Base-by-base conservation (phyloP, 2,113 vertebrate genomes). In the Myiozetetes cayanensis region DNA sequence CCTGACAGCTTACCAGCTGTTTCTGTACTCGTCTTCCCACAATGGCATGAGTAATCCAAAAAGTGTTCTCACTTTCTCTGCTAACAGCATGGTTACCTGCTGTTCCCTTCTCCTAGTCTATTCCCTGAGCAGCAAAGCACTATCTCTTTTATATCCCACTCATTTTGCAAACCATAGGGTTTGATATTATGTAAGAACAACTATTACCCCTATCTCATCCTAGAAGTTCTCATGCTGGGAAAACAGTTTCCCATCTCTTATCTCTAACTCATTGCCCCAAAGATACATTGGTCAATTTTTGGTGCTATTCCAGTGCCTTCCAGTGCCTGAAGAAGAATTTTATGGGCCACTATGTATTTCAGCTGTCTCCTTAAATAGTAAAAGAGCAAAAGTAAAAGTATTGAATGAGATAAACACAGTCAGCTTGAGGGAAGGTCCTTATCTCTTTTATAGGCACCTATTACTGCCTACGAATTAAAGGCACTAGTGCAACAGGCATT, bases 1-100 rank as follows among this genome's bases (percentile, higher is more conserved):
- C 68, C 95, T 98, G 97, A 97, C 98, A 98, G 94, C 68, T 96
- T 94, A 97, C 96, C 97, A 98, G 97, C 97, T 98, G 97, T 97
- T 97, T 97, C 92, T 58, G 43, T 91, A 91, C 93, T 97, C 96
- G 94, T 97, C 97, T 96, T 97, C 96, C 97, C 97, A 96, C 59
- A 95, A 94, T 91, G 56, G 90, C 90, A 92, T 85, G 76, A 97
- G 85, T 95, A 97, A 97, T 86, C 90, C 87, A 91, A 94, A 91
- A 81, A 30, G 12, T 5, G 18, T 97, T 97, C 97, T 97, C 96
- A 71, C 56, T 95, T 94, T 62, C 91, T 93, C 85, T 97, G 95
- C 94, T 96, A 97, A 92, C 90, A 97, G 86, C 74, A 49, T n/a
- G 22, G 56, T 68, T 93, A 95, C 97, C 96, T 96, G 95, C 95